Base-by-base conservation (phyloP, 64 coral and sea anemone genomes). In the Astreopora myriophthalma region DNA sequence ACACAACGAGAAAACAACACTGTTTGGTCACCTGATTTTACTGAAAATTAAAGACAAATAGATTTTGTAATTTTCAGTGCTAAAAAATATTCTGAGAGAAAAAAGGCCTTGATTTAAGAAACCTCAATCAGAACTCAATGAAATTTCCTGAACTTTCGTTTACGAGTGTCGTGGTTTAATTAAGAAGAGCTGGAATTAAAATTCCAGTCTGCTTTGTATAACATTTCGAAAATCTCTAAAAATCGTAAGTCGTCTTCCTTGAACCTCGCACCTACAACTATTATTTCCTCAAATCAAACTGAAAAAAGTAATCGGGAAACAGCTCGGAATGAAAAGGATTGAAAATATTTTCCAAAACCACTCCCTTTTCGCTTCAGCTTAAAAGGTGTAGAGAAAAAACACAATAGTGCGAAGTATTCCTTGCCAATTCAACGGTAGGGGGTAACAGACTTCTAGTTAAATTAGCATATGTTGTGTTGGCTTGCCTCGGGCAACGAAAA, bases 371-470 rank as follows among this genome's bases (percentile, higher is more conserved):
- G 31, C 13, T 49, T 51, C 5, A 12, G 31, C 25, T 51, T 64
- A 20, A 36, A 64, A 26, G 12, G 31, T 24, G 19, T 64, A 19
- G 30, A 64, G 20, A 3, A 57, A 63, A 27, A 38, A 34, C 2
- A 64, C 57, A 64, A 63, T 37, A 11, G 55, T 34, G 5, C 28
- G 29, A 61, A 60, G 51, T 49, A 10, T 27, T 61, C 0, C 79
- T 64, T 57, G 33, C 79, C 79, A 83, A 83, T 83, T 83, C 79
- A 83, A n/a, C 79, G 40, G 79, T 65, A 38, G 79, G 79, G 79
- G 79, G 79, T 83, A 64, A 23, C 64, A 20, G 5, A 17, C 11
- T 83, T 65, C 8, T 0, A 14, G 30, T 37, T 10, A 32, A 24
- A 83, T 83, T 83, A 64, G 52, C 79, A 83, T 83, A 83, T 83